Percentiles rank a stretch among this genome's conserved stretches.
Conservation (phyloP, 92 coral and sea anemone genomes). For the Palythoa caribaeorum region DNA sequence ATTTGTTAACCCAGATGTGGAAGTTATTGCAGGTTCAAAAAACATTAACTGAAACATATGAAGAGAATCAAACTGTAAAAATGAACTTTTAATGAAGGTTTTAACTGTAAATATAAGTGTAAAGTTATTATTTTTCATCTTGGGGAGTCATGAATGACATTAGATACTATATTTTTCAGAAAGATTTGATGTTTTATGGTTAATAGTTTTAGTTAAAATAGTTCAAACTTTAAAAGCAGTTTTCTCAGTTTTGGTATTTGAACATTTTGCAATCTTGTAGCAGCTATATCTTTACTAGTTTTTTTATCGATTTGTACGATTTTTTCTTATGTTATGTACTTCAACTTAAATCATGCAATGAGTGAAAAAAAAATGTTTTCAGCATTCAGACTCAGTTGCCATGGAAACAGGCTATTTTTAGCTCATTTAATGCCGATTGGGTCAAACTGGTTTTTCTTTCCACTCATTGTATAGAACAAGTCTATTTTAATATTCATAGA, state of each 20-base stretch:
- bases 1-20: conserved; percentile 14
- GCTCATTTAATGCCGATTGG: conserved; percentile 25
- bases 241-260: conserved; percentile 17
- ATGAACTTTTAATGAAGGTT: conserved; percentile 4
- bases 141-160: conserved; percentile 1
- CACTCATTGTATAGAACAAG: conserved; percentile 29
- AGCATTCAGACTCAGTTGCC: conserved; percentile 28
- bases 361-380: conserved; percentile 25
- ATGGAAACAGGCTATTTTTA: conserved; percentile 53
- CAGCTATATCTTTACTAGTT: conserved; percentile 29
- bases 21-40: conserved; percentile 6
- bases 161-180: neutral
- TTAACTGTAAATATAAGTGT: conserved; percentile 7
- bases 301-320: conserved; percentile 51
- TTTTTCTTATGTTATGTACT: conserved; percentile 51
- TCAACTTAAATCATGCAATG: conserved; percentile 44
- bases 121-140: conserved; percentile 13
- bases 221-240: conserved; percentile 4
- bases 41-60: conserved; percentile 8
- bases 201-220: conserved; percentile 16
- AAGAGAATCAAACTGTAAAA: conserved; percentile 17
- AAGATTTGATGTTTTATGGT: conserved; percentile 21
- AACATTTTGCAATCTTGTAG: conserved; percentile 9
- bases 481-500: neutral
- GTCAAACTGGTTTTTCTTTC: conserved; percentile 21